Percentiles rank a stretch among this genome's conserved stretches.
Evolutionary conservation across 2,797 vertebrate species (phyloP).

Genomic region (Leontopithecus rosalia): DNA sequence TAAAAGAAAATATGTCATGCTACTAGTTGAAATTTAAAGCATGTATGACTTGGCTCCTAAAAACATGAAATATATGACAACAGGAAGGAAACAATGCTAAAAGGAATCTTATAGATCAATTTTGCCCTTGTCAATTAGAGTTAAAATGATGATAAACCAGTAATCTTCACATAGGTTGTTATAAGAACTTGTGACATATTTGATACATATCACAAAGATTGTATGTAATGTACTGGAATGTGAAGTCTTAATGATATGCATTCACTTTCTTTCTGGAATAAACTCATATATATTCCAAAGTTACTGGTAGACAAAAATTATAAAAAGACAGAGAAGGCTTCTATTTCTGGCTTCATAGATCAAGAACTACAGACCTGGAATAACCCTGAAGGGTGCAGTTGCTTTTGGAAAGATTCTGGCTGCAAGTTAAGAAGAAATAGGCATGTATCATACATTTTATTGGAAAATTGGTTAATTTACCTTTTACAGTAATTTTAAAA

Average conservation of each 20-base stretch:
- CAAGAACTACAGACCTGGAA: background rate
- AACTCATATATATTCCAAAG: background rate
- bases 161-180: background rate
- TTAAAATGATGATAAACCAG: background rate
- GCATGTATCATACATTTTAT: background rate
- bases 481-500: background rate
- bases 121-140: background rate
- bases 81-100: background rate
- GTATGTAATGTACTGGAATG: background rate
- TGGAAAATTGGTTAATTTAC: background rate
- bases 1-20: background rate
- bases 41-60: background rate
- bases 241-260: background rate
- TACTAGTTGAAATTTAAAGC: background rate
- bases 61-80: background rate
- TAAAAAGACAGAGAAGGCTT: background rate
- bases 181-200: background rate
- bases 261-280: background rate
- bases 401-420: background rate
- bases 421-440: background rate
- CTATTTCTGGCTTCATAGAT: background rate
- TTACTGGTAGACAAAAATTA: background rate
- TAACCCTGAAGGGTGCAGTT: background rate
- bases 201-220: background rate
- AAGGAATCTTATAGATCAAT: background rate